Base-by-base conservation (phyloP, 2,888 invertebrate genomes). In the Drosophila pseudotalamancana region DNA sequence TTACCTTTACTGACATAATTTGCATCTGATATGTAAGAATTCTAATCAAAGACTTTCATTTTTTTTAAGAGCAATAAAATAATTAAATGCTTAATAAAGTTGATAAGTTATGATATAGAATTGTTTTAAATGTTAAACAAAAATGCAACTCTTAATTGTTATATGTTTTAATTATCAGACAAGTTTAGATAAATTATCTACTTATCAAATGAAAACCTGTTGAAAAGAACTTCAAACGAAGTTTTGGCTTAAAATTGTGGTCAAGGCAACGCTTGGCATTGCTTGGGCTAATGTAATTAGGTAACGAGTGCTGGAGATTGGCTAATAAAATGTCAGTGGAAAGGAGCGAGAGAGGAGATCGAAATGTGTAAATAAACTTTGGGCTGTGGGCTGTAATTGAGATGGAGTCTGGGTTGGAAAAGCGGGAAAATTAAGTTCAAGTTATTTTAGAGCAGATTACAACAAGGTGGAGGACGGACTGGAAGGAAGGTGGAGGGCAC, bases 261-360 rank as follows among this genome's bases (percentile, higher is more conserved):
- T n/a, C 46, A 48, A 54, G 56, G 50, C 53, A 27, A 31, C 25
- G 29, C 21, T 31, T 46, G 23, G 27, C 23, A 16, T n/a, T 48
- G 55, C 35, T 56, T 62, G 64, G 61, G 62, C 65, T 61, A 67
- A 81, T 77, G 76, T 71, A 81, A 86, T 81, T 86, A 86, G 81
- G 60, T 53, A 71, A 60, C 43, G 32, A 67, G 60, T 49, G 31
- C 68, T 40, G 32, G 25, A 61, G 42, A 43, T 32, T 21, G 50
- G 51, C 60, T 53, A 77, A 75, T 71, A 77, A 84, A 81, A 70
- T 59, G 50, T 25, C 32, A 45, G 53, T 4, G 32, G 39, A 23
- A 19, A 12, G 29, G 27, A n/a, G n/a, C n/a, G 4, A 21, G 46
- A 21, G 6, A 16, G 9, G 39, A 25, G 51, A 35, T 54, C 50